Conservation (phyloP, 2,888 invertebrate genomes). For the Drosophila fungiperda region DNA sequence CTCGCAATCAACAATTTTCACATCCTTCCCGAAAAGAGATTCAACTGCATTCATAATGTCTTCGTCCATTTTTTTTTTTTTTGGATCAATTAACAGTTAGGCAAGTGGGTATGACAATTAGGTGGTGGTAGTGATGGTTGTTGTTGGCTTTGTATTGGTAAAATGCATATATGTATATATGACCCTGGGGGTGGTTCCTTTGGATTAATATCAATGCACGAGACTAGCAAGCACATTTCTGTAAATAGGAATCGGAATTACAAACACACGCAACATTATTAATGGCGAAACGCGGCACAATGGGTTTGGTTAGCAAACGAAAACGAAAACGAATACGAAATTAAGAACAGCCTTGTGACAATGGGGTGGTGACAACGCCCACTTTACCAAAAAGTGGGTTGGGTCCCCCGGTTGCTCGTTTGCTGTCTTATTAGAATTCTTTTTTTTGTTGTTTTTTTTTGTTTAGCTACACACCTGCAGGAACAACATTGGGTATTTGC, state of each 20-base stretch:
- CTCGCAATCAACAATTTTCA: constrained; percentile 90
- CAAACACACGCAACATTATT: constrained; percentile 22
- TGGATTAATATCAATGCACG: constrained; percentile 75
- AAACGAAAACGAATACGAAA: constrained; percentile 26
- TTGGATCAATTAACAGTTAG: constrained; percentile 56
- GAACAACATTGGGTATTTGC: constrained; percentile 60
- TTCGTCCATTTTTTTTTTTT: constrained; percentile 87
- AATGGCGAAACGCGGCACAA: constrained; percentile 30
- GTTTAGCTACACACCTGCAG: constrained; percentile 65
- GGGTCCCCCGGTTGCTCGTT: constrained; percentile 23
- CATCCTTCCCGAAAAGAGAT: constrained; percentile 90
- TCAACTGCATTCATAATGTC: constrained; percentile 91
- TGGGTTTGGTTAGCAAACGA: constrained; percentile 40
- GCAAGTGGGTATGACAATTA: constrained; percentile 49
- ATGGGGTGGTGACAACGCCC: constrained; percentile 66
- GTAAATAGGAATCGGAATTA: constrained; percentile 52
- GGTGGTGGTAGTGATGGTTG: constrained; percentile 79
- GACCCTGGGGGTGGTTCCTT: constrained; percentile 71
- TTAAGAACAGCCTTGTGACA: constrained; percentile 51
- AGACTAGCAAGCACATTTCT: constrained; percentile 70
- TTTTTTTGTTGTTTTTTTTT: constrained; percentile 4
- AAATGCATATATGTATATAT: constrained; percentile 63
- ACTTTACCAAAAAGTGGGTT: constrained; percentile 55
- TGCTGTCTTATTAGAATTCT: constrained; percentile 36
- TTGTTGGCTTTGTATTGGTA: constrained; percentile 55